Evolutionary conservation across 2,888 invertebrate species (phyloP), one percentile per base, ranked within the genome.

Genomic region (Didymodactylos carnosus): DNA sequence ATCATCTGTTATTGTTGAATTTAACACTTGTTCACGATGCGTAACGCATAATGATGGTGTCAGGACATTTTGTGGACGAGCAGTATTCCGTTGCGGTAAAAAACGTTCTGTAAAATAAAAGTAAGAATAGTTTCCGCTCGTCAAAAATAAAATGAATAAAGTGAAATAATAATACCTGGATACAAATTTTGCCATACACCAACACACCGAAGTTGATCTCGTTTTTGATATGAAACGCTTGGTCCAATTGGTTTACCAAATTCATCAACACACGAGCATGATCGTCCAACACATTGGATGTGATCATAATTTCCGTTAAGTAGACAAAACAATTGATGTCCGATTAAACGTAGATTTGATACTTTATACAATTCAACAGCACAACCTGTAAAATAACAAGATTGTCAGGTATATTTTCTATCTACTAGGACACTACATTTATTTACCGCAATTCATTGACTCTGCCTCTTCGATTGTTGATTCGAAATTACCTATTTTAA

Each of bases 201-300:
- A 39, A 71, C 74, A 69, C 74, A 74, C 71, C 74, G 40, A 7
- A 74, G 39, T 35, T 71, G 71, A 53, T 74, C 71, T 43, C 71
- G 71, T 62, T 74, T 71, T 35, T 74, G 71, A 39, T 69, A 39
- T 14, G 74, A 53, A 10, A 74, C 71, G 8, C 53, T 71, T 41
- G 74, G 74, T 69, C 74, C 74, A 35, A 74, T 39, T n/a, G 71
- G 29, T 41, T 74, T 71, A 35, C 74, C 74, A 27, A 71, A 53
- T 43, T 74, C 53, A 41, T 74, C 69, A 35, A 74, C 74, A 71
- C 74, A 74, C 11, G 74, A 71, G 69, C 74, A 74, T 35, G 71
- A 74, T 11, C 70, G 43, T 14, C 74, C 74, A 16, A 71, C 71
- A 19, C 74, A 74, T 39, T 74, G 74, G 25, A 74, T 74, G 2